A percentile compares a stretch with the other conserved stretches of the same genome.
phyloP scores from a whole-genome alignment of 2,797 vertebrate species.

The Sebastes hubbsi region DNA sequence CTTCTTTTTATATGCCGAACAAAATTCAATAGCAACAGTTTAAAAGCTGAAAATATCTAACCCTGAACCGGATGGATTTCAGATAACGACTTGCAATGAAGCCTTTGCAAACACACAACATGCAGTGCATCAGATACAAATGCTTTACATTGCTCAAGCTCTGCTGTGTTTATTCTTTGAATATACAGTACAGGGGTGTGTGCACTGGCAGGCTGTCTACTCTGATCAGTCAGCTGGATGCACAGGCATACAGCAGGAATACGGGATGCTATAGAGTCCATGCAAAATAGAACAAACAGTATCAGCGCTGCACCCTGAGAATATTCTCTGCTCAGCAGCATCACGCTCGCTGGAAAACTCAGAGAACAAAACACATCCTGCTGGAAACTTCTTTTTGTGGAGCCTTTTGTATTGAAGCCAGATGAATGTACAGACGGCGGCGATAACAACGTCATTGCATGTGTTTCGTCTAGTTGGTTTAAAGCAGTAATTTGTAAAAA shows the following conservation, averaged over 20 bases:
- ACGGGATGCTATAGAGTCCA: slow-evolving; percentile 51
- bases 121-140: slow-evolving; percentile 46
- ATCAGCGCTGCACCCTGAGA: slow-evolving; percentile 33
- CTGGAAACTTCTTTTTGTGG: slow-evolving; percentile 19
- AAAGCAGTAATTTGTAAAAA: not conserved
- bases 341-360: slow-evolving; percentile 23
- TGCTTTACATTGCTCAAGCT: slow-evolving; percentile 35
- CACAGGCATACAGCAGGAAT: slow-evolving; percentile 40
- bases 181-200: slow-evolving; percentile 25
- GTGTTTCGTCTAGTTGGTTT: not conserved
- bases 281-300: slow-evolving; percentile 59
- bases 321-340: slow-evolving; percentile 37
- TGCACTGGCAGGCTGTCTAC: slow-evolving; percentile 36
- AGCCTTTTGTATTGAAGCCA: slow-evolving; percentile 8
- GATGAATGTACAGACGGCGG: not conserved
- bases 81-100: slow-evolving; percentile 12
- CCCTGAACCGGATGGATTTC: not conserved
- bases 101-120: slow-evolving; percentile 32
- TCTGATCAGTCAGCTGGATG: slow-evolving; percentile 65
- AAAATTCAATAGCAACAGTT: not conserved
- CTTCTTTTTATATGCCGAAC: not conserved
- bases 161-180: slow-evolving; percentile 46
- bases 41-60: not conserved
- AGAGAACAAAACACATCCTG: slow-evolving; percentile 33
- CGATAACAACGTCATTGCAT: not conserved